phyloP scores from a whole-genome alignment of 2,113 vertebrate species.

The Patagioenas fasciata region DNA sequence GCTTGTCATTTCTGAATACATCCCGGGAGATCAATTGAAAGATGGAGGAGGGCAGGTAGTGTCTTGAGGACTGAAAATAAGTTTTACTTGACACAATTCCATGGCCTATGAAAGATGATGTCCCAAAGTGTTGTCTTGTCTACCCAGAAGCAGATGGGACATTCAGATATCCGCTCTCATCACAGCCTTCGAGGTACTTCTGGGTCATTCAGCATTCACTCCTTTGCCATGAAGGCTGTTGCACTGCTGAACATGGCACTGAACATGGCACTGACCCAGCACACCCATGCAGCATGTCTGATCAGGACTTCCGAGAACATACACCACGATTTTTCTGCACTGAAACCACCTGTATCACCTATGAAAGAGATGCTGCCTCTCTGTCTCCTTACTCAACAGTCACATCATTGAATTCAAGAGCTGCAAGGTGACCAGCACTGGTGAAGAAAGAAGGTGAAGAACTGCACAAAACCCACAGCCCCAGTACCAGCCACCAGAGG shows the following conservation, averaged over 20 bases:
- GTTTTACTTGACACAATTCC: not conserved
- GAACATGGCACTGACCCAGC: not conserved
- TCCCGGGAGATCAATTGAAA: not conserved
- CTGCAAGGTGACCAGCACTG: not conserved
- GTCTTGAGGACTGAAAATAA: not conserved
- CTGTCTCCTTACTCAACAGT: fast-evolving
- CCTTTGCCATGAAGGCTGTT: not conserved
- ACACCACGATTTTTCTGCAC: too few relatives aligned
- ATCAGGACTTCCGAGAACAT: not conserved
- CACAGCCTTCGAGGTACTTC: not conserved
- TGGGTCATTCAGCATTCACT: fast-evolving
- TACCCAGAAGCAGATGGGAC: not conserved
- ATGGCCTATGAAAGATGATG: not conserved
- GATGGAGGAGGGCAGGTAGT: not conserved
- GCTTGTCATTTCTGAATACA: not conserved
- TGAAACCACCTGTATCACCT: fast-evolving
- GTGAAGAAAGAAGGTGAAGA: not conserved
- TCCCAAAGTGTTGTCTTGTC: not conserved
- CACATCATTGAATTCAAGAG: not conserved
- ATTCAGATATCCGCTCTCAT: not conserved
- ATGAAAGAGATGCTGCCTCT: fast-evolving
- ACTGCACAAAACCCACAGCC: not conserved
- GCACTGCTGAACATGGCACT: not conserved
- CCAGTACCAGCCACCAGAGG: not conserved
- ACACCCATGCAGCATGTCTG: not conserved